Conservation (phyloP, 1,140 invertebrate species). For the Eufriesea mexicana region DNA sequence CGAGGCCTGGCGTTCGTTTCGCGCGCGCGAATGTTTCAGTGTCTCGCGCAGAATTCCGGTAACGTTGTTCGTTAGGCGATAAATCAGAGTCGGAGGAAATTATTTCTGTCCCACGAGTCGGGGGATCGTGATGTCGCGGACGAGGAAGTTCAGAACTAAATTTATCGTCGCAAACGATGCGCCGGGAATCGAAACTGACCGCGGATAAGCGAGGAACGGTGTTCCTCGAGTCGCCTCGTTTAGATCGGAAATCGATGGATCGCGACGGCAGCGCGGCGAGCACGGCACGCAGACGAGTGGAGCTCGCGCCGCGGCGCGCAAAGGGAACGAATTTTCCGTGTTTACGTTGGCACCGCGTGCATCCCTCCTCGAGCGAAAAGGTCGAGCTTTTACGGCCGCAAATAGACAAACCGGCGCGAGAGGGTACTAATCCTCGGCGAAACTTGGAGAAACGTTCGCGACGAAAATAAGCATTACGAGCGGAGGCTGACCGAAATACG, state of each 20-base stretch:
- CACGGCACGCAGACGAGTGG: no score
- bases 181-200: slow-evolving; percentile 24
- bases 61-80: slow-evolving; percentile 8
- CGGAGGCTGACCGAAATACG: slow-evolving; percentile 44
- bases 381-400: slow-evolving; percentile 39
- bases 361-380: slow-evolving; percentile 6
- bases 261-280: no score
- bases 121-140: slow-evolving; percentile 21
- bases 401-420: slow-evolving; percentile 42
- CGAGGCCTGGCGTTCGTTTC: neutral
- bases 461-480: slow-evolving; percentile 53
- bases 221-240: neutral
- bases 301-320: neutral
- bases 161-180: slow-evolving; percentile 25
- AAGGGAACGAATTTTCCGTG: slow-evolving; percentile 55
- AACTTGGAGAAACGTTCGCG: slow-evolving; percentile 43
- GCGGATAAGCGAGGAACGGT: neutral
- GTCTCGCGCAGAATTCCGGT: slow-evolving; percentile 1
- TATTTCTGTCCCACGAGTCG: slow-evolving; percentile 42
- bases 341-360: slow-evolving; percentile 50
- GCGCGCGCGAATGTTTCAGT: neutral
- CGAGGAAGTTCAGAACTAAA: slow-evolving; percentile 46
- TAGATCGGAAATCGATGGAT: neutral
- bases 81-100: slow-evolving; percentile 35
- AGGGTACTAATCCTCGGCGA: slow-evolving; percentile 44